Evolutionary conservation across 2,113 vertebrate species (phyloP).

Genomic region (Oreochromis spilurus): DNA sequence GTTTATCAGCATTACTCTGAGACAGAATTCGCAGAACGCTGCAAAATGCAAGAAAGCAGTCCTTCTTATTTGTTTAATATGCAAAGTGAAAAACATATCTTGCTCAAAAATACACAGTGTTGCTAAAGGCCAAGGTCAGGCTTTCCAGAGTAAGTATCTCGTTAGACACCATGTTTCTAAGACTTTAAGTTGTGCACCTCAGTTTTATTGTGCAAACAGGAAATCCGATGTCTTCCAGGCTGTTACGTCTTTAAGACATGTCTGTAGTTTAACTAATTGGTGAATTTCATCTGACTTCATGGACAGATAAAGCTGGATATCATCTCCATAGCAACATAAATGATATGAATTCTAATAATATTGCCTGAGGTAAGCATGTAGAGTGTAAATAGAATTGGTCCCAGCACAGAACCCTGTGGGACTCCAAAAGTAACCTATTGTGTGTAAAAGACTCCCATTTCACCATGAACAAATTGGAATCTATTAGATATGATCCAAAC

Average conservation of each 20-base stretch:
- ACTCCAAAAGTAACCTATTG: background rate
- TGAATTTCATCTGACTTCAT: background rate
- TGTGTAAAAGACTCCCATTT: background rate
- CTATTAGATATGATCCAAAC: background rate
- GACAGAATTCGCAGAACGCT: background rate
- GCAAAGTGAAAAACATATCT: background rate
- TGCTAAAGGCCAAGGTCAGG: background rate
- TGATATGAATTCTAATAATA: background rate
- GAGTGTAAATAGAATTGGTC: background rate
- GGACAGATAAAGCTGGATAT: background rate
- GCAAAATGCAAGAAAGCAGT: background rate
- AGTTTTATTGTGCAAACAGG: background rate
- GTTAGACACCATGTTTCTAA: background rate
- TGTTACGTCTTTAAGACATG: background rate
- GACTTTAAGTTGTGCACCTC: background rate
- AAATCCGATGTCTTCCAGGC: background rate
- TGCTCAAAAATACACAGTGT: background rate
- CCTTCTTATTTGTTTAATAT: background rate
- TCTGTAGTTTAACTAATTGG: background rate
- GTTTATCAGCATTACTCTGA: background rate
- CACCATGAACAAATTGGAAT: background rate
- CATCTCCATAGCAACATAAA: background rate
- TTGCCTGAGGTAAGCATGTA: background rate
- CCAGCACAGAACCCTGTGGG: background rate
- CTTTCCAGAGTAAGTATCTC: background rate